phyloP scores from a whole-genome alignment of 2,113 vertebrate species.

The Vulpes ferrilata region DNA sequence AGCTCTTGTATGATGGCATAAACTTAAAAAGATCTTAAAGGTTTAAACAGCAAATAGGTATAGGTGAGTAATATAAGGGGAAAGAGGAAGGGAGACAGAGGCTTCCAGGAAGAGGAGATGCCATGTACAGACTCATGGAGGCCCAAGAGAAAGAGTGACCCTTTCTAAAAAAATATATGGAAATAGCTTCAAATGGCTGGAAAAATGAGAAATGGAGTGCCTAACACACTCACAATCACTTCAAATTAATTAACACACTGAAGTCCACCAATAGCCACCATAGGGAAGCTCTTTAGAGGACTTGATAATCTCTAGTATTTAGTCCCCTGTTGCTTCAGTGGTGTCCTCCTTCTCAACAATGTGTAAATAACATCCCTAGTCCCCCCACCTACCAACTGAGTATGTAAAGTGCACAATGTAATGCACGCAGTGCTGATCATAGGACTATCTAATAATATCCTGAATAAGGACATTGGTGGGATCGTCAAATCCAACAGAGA shows the following conservation, averaged over 20 bases:
- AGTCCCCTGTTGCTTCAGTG: background rate
- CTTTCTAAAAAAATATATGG: background rate
- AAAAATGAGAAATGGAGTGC: background rate
- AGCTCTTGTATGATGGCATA: background rate
- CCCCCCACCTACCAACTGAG: background rate
- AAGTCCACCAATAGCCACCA: background rate
- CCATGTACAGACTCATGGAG: accelerated
- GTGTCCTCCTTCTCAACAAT: background rate
- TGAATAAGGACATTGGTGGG: background rate
- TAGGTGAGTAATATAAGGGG: background rate
- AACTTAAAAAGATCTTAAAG: background rate
- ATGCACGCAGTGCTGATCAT: background rate
- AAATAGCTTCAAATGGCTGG: background rate
- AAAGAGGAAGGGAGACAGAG: background rate
- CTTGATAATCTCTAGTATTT: background rate
- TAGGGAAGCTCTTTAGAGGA: background rate
- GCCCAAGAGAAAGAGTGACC: background rate
- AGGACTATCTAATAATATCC: background rate
- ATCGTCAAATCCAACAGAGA: background rate
- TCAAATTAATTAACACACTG: background rate
- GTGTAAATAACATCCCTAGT: background rate
- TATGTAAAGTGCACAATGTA: background rate
- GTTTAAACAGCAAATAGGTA: background rate
- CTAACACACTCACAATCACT: background rate
- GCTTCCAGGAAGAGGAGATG: background rate